phyloP scores from a whole-genome alignment of 2,888 invertebrate genomes.

The Baronia brevicornis region DNA sequence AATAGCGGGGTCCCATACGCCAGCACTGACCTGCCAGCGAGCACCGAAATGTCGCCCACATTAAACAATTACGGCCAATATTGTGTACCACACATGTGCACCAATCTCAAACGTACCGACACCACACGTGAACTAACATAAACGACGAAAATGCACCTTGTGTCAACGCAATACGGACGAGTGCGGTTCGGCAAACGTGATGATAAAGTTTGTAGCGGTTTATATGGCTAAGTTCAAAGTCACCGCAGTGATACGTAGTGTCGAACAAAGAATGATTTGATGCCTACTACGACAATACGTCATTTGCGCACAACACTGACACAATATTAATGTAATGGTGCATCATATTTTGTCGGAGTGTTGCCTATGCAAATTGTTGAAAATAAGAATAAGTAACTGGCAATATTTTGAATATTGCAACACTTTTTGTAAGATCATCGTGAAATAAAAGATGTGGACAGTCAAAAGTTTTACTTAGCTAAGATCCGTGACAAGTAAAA shows the following conservation, averaged over 20 bases:
- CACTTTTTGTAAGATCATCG: no score
- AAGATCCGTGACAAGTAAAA: no score
- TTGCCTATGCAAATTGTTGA: no score
- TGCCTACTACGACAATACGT: constrained; percentile 15
- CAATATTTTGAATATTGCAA: no score
- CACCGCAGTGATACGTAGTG: constrained; percentile 39
- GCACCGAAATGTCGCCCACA: constrained; percentile 40
- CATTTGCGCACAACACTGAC: constrained; percentile 1
- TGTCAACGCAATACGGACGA: constrained; percentile 5
- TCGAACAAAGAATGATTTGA: constrained; percentile 22
- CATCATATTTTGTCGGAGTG: no score
- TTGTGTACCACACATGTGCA: constrained; percentile 35
- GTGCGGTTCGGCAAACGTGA: constrained; percentile 7
- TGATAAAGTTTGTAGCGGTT: constrained; percentile 23
- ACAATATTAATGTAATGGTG: constrained; percentile 4
- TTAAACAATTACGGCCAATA: constrained; percentile 64
- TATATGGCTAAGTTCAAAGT: constrained; percentile 53
- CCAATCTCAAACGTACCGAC: constrained; percentile 15
- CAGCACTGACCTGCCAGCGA: constrained; percentile 27
- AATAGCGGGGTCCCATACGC: constrained; percentile 7
- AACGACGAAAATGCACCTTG: constrained; percentile 18
- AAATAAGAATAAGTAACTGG: no score
- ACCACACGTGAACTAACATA: constrained; percentile 7
- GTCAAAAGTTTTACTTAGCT: no score
- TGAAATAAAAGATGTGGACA: no score